Percentiles rank a stretch among this genome's conserved stretches.
These are phyloP conservation scores for Tadarida brasiliensis DNA, from an alignment of 2,797 vertebrate species.

Conservation along the genomic window DNA sequence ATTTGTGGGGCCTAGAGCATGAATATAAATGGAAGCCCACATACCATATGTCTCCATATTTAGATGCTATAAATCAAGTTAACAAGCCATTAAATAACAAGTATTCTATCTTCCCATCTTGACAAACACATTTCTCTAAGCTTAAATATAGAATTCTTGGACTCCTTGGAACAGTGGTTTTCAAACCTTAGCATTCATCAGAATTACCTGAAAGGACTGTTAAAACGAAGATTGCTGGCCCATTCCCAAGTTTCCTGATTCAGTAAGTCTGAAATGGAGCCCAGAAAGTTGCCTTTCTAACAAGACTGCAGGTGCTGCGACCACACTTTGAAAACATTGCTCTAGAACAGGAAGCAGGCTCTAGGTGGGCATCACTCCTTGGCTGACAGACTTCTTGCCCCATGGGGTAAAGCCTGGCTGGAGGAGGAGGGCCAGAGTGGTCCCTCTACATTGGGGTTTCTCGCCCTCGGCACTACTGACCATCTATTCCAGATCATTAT, in stretches of 20 bases:
- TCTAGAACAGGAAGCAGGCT: background rate
- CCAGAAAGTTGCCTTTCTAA: background rate
- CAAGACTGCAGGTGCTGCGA: background rate
- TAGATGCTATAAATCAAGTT: background rate
- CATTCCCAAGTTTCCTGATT: background rate
- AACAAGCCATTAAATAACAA: constrained; percentile 21
- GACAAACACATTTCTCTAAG: background rate
- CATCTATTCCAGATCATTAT: background rate
- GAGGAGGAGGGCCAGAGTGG: background rate
- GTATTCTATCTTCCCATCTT: background rate
- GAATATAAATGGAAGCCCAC: background rate
- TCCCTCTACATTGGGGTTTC: background rate
- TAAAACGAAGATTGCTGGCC: background rate
- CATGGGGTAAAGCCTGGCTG: background rate
- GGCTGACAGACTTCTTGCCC: background rate
- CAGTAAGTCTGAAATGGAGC: background rate
- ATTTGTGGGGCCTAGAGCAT: background rate
- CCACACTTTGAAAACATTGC: background rate
- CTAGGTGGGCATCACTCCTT: background rate
- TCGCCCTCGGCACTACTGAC: background rate
- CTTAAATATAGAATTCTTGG: background rate
- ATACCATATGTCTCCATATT: background rate
- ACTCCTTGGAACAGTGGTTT: background rate
- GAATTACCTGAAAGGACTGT: background rate
- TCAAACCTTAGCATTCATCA: background rate